phyloP scores from a whole-genome alignment of 2,797 vertebrate species.

The Lepus oiostolus region DNA sequence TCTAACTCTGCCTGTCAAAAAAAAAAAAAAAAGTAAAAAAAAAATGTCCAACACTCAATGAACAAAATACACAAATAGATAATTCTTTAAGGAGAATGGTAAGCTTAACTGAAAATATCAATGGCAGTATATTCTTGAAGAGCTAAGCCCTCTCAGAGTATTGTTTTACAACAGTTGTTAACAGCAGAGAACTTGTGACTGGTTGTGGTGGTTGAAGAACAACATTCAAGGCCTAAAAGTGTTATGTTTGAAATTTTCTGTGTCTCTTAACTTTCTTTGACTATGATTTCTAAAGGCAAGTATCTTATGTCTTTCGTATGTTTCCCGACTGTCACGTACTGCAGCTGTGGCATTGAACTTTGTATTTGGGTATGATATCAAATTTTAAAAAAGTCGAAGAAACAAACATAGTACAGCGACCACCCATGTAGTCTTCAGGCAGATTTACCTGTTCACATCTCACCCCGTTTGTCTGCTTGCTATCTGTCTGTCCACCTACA shows the following conservation, averaged over 20 bases:
- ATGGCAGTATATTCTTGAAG: background rate
- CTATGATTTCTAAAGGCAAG: background rate
- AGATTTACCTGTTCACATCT: conserved; percentile 15
- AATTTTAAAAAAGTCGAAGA: background rate
- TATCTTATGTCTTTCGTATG: background rate
- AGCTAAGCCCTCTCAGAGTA: background rate
- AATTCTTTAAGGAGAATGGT: background rate
- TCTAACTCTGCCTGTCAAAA: too few species aligned
- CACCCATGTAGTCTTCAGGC: background rate
- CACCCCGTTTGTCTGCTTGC: background rate
- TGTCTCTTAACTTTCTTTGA: background rate
- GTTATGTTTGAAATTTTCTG: background rate
- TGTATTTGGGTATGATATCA: conserved; percentile 23
- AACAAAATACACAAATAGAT: background rate
- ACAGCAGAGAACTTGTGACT: conserved; percentile 27
- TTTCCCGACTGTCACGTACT: background rate
- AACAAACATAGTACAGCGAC: background rate
- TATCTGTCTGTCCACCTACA: background rate
- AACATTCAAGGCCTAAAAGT: background rate
- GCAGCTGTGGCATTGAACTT: background rate
- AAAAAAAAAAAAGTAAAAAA: too few species aligned
- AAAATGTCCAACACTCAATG: background rate
- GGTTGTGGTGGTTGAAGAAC: background rate
- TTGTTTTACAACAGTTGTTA: background rate
- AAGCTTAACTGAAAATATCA: background rate